Base-by-base conservation (phyloP, 2,888 invertebrate species). In the Agrypnus murinus region DNA sequence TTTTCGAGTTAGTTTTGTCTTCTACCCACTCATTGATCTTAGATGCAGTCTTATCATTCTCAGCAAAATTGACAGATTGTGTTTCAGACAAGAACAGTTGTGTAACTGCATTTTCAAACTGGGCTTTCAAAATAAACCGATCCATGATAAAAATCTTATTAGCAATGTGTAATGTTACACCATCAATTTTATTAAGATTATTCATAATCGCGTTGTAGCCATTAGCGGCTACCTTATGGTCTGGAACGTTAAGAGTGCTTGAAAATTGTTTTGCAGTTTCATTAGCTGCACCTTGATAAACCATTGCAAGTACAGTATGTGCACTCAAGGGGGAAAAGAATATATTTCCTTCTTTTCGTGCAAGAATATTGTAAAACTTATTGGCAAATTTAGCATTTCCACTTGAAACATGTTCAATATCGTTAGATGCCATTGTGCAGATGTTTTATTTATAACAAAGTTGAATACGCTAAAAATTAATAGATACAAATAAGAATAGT, bases 1-100 rank as follows among this genome's bases (percentile, higher is more conserved):
- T n/a, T n/a, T n/a, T n/a, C n/a, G n/a, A n/a, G n/a, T n/a, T n/a
- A n/a, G n/a, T n/a, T n/a, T n/a, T n/a, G n/a, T n/a, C n/a, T n/a
- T n/a, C n/a, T n/a, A n/a, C n/a, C n/a, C n/a, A n/a, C n/a, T n/a
- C n/a, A n/a, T n/a, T n/a, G n/a, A n/a, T n/a, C n/a, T n/a, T n/a
- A n/a, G n/a, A n/a, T n/a, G n/a, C n/a, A n/a, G n/a, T 88, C 0
- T 90, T 87, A 0, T 77, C 79, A 0, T 87, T 83, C 17, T 89
- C 75, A 0, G 65, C 76, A 77, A 95, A 95, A 79, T 94, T 83
- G 0, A 94, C 73, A 50, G 86, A 86, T 78, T 92, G 87, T 4
- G n/a, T n/a, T n/a, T n/a, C n/a, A n/a, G n/a, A n/a, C n/a, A n/a
- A n/a, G n/a, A n/a, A n/a, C n/a, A n/a, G 91, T 46, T 90, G 87